phyloP scores from a whole-genome alignment of 2,888 invertebrate genomes.

The Drosophila ustulata region DNA sequence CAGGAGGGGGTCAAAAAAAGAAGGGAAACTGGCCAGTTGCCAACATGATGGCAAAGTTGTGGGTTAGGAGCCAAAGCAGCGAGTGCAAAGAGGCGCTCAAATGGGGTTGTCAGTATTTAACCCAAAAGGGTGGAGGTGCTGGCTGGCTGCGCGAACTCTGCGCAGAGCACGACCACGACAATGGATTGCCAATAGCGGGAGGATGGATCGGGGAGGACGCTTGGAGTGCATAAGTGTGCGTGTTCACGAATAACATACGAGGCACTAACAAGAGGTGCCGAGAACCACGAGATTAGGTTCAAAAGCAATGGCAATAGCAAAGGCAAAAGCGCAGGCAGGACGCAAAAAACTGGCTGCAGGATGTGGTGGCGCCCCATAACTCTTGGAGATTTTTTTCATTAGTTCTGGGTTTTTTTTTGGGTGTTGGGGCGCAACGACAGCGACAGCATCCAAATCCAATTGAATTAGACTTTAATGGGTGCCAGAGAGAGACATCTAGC shows the following conservation, averaged over 20 bases:
- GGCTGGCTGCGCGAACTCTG: slow-evolving; percentile 83
- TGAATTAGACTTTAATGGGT: slow-evolving; percentile 74
- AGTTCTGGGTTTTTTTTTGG: not conserved
- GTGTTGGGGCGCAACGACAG: slow-evolving; percentile 9
- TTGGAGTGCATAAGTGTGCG: slow-evolving; percentile 3
- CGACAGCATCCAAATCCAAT: slow-evolving; percentile 63
- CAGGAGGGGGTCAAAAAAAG: not conserved
- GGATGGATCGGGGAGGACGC: not conserved
- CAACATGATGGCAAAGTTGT: slow-evolving; percentile 68
- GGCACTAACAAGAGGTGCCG: slow-evolving; percentile 78
- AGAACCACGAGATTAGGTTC: slow-evolving; percentile 82
- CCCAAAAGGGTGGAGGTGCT: slow-evolving; percentile 84
- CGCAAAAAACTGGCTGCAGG: slow-evolving; percentile 35
- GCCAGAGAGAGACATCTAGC: slow-evolving; percentile 80
- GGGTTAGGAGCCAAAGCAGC: slow-evolving; percentile 62
- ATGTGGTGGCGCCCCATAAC: slow-evolving; percentile 41
- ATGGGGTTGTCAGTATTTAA: slow-evolving; percentile 84
- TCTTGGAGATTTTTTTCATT: slow-evolving; percentile 21
- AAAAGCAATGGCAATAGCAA: slow-evolving; percentile 56
- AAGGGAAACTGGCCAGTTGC: slow-evolving; percentile 60
- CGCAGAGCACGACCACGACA: slow-evolving; percentile 66
- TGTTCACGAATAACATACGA: slow-evolving; percentile 67
- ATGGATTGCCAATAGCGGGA: slow-evolving; percentile 46
- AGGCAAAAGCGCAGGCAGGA: slow-evolving; percentile 23
- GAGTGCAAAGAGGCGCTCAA: slow-evolving; percentile 83